phyloP scores from a whole-genome alignment of 2,113 vertebrate genomes.

The Muntiacus muntjak region DNA sequence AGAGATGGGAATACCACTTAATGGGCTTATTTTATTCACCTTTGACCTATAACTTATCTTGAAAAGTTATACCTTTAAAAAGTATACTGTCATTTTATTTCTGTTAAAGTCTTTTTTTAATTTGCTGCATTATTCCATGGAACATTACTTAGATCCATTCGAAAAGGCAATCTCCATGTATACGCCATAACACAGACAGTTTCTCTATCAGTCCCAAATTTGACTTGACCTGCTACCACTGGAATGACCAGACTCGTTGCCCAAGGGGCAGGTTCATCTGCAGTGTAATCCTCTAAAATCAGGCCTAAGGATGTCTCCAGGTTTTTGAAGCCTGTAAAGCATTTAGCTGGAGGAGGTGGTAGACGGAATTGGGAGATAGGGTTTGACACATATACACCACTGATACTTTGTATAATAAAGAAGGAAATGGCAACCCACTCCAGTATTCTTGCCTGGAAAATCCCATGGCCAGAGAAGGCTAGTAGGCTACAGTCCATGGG shows the following conservation, averaged over 20 bases:
- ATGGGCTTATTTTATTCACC: not conserved
- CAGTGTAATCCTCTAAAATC: not conserved
- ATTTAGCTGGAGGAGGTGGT: not conserved
- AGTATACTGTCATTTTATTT: not conserved
- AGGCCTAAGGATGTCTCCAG: not conserved
- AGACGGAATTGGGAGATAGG: not conserved
- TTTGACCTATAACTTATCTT: not conserved
- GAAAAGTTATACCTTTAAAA: not conserved
- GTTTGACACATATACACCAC: not conserved
- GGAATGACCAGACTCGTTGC: not conserved
- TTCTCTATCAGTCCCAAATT: not conserved
- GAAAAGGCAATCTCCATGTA: not conserved
- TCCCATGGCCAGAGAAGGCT: no score
- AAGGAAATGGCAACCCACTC: no score
- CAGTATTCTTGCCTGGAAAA: no score
- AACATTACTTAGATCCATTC: not conserved
- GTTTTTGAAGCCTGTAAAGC: not conserved
- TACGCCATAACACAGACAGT: not conserved
- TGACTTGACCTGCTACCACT: not conserved
- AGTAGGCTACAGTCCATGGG: no score
- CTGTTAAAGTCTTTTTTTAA: not conserved
- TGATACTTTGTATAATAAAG: not conserved
- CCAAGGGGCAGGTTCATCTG: not conserved
- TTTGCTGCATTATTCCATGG: not conserved
- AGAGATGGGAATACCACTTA: not conserved